Base-by-base conservation (phyloP, 2,113 vertebrate species). In the Trematomus loennbergii region DNA sequence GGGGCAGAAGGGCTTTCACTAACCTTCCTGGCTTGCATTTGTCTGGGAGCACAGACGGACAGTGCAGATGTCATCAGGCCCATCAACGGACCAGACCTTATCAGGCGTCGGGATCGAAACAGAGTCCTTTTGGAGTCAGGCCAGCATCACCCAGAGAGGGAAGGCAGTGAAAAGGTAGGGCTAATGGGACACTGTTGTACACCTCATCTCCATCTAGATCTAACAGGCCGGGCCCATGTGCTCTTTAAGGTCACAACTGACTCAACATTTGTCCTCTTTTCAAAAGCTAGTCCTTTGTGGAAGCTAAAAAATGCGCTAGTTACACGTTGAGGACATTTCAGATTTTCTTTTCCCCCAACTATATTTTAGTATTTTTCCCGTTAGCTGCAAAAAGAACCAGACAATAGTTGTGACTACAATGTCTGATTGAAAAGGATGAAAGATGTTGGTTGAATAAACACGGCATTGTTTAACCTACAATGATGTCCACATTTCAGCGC, bases 191-290 rank as follows among this genome's bases (percentile, higher is more conserved):
- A 92, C 86, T 91, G 68, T 91, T 91, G 92, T 92, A 95, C 92
- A 92, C 90, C 91, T 87, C 93, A 94, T 94, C 94, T 90, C 92
- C 91, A 95, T 93, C 91, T 87, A 79, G 93, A 95, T 95, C 92
- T 93, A 95, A 92, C 91, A 94, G 93, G 87, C 87, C n/a, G 82
- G 91, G 87, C 69, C 89, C 85, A 86, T 82, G 89, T 68, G 22
- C 79, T 80, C 86, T 93, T 89, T 89, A 90, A 94, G 95, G 96
- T 96, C 95, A 96, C 81, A 89, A 81, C 89, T 88, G 84, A 82
- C 82, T 86, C 81, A 65, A 72, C 63, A 66, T 75, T 79, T 84
- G 81, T 86, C 72, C 58, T 84, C 55, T 86, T 85, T 83, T 66
- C 5, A 76, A 81, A 80, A 75, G 17, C 66, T 15, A 54, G 33